phyloP scores from a whole-genome alignment of 2,797 vertebrate genomes.

The Otolemur crassicaudatus region DNA sequence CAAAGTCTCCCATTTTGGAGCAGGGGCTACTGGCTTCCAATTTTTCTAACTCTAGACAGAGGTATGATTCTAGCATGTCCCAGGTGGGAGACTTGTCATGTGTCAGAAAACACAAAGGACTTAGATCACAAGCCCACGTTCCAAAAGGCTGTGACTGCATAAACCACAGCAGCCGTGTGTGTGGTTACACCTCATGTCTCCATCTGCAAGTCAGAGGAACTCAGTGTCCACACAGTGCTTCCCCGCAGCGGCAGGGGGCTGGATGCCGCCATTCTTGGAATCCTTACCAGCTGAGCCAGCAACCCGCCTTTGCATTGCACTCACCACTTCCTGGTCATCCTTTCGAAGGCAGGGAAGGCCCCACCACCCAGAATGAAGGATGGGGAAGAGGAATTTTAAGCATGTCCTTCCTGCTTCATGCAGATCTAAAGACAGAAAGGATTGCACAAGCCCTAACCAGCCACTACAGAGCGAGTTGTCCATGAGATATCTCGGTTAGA shows the following conservation, averaged over 20 bases:
- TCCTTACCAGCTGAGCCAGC: neutral
- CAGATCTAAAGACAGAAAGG: neutral
- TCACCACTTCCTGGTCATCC: neutral
- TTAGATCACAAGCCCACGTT: neutral
- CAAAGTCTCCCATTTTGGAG: neutral
- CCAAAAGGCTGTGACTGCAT: neutral
- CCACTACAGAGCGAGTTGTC: neutral
- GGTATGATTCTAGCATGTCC: neutral
- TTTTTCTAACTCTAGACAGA: neutral
- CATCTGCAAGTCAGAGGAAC: neutral
- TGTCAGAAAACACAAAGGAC: neutral
- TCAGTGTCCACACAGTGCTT: fast-evolving
- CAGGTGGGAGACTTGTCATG: neutral
- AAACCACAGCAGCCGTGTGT: neutral
- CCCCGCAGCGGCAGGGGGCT: neutral
- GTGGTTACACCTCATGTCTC: neutral
- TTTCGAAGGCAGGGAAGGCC: neutral
- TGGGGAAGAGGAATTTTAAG: neutral
- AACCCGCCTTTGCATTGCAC: neutral
- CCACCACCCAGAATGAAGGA: neutral
- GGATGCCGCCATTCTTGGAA: neutral
- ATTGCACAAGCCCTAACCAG: neutral
- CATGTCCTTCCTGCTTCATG: neutral
- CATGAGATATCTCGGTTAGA: fast-evolving
- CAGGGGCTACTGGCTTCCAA: neutral